Percentiles rank a stretch among this genome's conserved stretches.
Evolutionary conservation across 2,797 vertebrate genomes (phyloP).

Genomic region (Astyanax mexicanus): DNA sequence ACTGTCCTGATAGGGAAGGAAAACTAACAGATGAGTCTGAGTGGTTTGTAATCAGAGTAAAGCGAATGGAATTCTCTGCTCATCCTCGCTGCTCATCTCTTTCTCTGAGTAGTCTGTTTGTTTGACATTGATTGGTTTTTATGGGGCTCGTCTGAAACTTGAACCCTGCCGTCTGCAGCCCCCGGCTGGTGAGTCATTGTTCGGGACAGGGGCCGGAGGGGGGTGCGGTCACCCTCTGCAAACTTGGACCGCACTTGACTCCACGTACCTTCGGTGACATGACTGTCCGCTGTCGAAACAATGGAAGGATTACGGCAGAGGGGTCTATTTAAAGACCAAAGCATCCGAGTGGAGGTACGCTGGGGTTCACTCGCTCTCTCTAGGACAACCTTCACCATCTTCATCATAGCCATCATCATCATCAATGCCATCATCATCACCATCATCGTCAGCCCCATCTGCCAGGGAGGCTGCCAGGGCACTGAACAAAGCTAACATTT

Average conservation of each 20-base stretch:
- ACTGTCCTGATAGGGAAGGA: background rate
- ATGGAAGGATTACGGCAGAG: constrained; percentile 71
- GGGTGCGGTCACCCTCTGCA: constrained; percentile 56
- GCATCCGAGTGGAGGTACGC: constrained; percentile 61
- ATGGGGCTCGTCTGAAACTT: constrained; percentile 71
- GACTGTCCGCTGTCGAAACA: constrained; percentile 70
- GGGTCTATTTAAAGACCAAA: constrained; percentile 73
- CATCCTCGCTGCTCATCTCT: constrained; percentile 31
- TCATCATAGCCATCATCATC: too few species aligned
- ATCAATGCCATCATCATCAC: too few species aligned
- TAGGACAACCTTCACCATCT: constrained; percentile 39
- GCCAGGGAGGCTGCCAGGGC: constrained; percentile 42
- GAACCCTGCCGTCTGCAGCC: constrained; percentile 66
- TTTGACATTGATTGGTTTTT: constrained; percentile 79
- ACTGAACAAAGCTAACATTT: constrained; percentile 49
- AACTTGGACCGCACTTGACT: constrained; percentile 69
- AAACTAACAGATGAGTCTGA: background rate
- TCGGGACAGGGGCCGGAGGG: constrained; percentile 64
- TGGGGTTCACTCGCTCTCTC: constrained; percentile 41
- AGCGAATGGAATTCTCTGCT: constrained; percentile 50
- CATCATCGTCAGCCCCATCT: constrained; percentile 43
- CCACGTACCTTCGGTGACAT: constrained; percentile 60
- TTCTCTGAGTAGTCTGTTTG: constrained; percentile 65
- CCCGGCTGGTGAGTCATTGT: constrained; percentile 75
- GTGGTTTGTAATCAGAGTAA: constrained; percentile 43